A percentile compares a stretch with the other conserved stretches of the same genome.
Conservation (phyloP, 2,888 invertebrate species). For the Rhagonycha lutea region DNA sequence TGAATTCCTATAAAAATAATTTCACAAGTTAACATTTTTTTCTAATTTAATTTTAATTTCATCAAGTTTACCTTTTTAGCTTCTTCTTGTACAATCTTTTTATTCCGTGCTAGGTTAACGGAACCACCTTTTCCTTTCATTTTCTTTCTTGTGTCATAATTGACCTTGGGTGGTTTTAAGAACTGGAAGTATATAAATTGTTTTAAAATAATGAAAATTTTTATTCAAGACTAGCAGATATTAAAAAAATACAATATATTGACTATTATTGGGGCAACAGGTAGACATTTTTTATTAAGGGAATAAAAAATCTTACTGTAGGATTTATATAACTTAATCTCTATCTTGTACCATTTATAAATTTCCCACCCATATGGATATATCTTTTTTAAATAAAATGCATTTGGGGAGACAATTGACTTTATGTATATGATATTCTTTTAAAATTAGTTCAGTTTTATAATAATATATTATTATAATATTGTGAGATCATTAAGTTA, state of each 20-base stretch:
- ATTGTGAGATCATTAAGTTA: not conserved
- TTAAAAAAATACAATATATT: too few relatives aligned
- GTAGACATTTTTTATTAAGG: too few relatives aligned
- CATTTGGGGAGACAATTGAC: too few relatives aligned
- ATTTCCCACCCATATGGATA: too few relatives aligned
- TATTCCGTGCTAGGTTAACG: constrained; percentile 72
- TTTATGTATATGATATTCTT: too few relatives aligned
- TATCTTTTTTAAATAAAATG: too few relatives aligned
- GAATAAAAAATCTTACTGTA: too few relatives aligned
- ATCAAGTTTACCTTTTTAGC: constrained; percentile 63
- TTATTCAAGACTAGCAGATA: not conserved
- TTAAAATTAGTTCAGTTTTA: too few relatives aligned
- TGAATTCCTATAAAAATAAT: constrained; percentile 57
- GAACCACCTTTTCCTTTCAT: constrained; percentile 77
- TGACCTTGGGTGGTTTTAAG: constrained; percentile 77
- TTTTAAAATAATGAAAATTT: constrained; percentile 20
- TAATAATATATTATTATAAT: too few relatives aligned
- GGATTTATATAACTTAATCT: too few relatives aligned
- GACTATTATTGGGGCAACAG: too few relatives aligned
- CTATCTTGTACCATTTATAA: too few relatives aligned
- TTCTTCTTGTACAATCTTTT: constrained; percentile 75
- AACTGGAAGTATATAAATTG: constrained; percentile 60
- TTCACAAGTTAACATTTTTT: constrained; percentile 22
- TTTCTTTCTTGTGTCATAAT: constrained; percentile 76
- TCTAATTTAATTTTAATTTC: constrained; percentile 2